phyloP scores from a whole-genome alignment of 2,113 vertebrate species.

The Datnioides undecimradiatus region DNA sequence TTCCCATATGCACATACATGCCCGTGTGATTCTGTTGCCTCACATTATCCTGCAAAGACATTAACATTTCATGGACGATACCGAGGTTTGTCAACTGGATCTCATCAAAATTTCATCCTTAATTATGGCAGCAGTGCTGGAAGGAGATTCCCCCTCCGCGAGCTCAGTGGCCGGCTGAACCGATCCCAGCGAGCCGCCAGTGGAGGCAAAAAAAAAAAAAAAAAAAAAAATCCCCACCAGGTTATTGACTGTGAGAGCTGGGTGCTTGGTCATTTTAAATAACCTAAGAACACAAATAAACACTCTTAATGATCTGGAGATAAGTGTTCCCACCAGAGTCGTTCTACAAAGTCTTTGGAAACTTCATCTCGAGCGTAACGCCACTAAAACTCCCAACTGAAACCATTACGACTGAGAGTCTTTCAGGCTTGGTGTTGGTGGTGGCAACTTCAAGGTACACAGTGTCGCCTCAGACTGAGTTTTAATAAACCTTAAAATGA shows the following conservation, averaged over 20 bases:
- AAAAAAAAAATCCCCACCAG: constrained; percentile 18
- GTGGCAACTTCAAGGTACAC: background rate
- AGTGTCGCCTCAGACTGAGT: background rate
- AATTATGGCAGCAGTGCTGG: constrained; percentile 56
- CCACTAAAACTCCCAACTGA: constrained; percentile 2
- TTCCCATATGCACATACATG: background rate
- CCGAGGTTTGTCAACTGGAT: constrained; percentile 68
- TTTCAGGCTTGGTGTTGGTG: background rate
- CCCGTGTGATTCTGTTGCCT: constrained; percentile 12
- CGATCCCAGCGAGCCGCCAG: background rate
- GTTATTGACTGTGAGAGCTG: constrained; percentile 15
- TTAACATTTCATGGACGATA: constrained; percentile 73
- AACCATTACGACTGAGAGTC: background rate
- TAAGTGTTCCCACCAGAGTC: constrained; percentile 28
- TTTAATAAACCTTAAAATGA: constrained; percentile 14
- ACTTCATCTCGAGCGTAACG: background rate
- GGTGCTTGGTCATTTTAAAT: constrained; percentile 43
- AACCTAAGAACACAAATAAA: constrained; percentile 35
- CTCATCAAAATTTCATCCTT: constrained; percentile 71
- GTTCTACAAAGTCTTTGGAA: constrained; percentile 6
- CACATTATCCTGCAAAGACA: constrained; percentile 49
- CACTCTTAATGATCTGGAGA: constrained; percentile 44
- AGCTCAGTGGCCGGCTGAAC: constrained; percentile 17
- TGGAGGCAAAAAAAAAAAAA: background rate
- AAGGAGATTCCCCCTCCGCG: constrained; percentile 29